Evolutionary conservation across 1,140 invertebrate species (phyloP).

Genomic region (Bicyclus anynana): DNA sequence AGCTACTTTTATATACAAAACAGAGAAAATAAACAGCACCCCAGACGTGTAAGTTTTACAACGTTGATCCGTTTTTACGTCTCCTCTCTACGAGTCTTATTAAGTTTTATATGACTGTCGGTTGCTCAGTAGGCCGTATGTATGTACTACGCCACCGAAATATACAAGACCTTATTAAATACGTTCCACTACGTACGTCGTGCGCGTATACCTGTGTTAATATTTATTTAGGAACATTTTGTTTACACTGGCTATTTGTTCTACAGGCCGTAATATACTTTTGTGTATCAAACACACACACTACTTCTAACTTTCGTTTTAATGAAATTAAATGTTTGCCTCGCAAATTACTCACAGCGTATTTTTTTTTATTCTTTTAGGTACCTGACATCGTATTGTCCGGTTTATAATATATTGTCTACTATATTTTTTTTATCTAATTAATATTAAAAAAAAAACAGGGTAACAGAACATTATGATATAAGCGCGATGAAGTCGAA

Average conservation of each 20-base stretch:
- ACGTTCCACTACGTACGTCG: background rate
- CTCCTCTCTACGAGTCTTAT: conserved; percentile 1
- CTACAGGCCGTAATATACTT: conserved; percentile 26
- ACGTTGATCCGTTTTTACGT: background rate
- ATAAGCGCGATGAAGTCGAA: no score
- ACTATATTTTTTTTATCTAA: no score
- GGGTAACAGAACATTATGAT: no score
- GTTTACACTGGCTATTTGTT: conserved; percentile 33
- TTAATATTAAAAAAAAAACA: no score
- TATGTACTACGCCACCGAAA: background rate
- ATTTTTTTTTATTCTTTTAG: no score
- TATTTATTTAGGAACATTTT: conserved; percentile 1
- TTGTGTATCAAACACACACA: background rate
- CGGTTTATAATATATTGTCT: no score
- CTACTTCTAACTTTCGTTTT: background rate
- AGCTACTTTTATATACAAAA: background rate
- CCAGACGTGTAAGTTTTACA: background rate
- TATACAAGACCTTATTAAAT: background rate
- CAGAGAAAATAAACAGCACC: background rate
- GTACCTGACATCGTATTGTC: no score
- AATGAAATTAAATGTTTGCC: background rate
- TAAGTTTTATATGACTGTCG: background rate
- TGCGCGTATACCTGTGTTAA: background rate
- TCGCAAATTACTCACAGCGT: no score
- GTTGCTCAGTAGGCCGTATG: background rate